These are phyloP conservation scores for Crotalus viridis DNA, from an alignment of 2,113 vertebrate species.

Conservation along the genomic window DNA sequence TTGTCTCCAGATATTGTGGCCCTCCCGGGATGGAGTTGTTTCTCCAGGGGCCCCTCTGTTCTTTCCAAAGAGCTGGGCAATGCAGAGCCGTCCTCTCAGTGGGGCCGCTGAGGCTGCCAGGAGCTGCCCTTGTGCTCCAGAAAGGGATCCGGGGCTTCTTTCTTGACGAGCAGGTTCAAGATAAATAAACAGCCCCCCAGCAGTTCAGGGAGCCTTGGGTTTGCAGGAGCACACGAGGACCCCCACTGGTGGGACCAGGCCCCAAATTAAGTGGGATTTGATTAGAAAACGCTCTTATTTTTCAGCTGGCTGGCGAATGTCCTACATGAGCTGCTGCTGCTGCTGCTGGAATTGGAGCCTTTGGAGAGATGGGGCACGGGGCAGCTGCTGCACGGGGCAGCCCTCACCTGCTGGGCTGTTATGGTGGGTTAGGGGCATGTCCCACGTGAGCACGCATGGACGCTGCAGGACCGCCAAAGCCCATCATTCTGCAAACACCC, in stretches of 20 bases:
- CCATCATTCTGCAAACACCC: too few species aligned
- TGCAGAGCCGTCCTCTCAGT: neutral
- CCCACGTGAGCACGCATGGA: neutral
- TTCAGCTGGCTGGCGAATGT: slow-evolving; percentile 3
- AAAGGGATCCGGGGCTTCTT: neutral
- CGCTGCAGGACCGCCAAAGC: too few species aligned
- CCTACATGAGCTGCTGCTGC: neutral
- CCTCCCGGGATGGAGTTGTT: rapidly evolving
- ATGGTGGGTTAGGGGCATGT: neutral
- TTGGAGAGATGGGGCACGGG: neutral
- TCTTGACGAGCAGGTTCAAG: neutral
- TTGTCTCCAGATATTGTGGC: neutral
- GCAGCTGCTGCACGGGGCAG: neutral
- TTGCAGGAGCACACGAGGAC: neutral
- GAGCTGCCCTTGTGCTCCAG: neutral
- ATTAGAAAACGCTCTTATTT: neutral
- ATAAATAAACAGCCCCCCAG: neutral
- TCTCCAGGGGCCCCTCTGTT: neutral
- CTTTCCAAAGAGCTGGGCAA: neutral
- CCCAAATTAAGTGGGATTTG: neutral
- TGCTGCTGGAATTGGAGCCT: neutral
- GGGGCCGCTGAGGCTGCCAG: neutral
- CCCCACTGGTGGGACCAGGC: neutral
- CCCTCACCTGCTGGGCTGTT: neutral
- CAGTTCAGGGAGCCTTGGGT: neutral